These are phyloP conservation scores for Hucho hucho DNA, from an alignment of 2,113 vertebrate species.

Conservation along the genomic window DNA sequence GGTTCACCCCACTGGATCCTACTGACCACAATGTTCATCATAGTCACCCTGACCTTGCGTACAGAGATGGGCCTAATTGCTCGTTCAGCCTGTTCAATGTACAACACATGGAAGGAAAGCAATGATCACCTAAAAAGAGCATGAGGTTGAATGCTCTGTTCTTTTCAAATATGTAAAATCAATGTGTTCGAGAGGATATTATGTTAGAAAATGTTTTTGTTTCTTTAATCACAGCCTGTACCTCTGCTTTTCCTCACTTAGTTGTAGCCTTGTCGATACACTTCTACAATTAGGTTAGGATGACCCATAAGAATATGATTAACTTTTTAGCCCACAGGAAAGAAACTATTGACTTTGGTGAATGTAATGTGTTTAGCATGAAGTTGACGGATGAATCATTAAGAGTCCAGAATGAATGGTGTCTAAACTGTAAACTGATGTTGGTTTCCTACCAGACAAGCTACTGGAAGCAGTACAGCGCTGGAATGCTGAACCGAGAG, in stretches of 20 bases:
- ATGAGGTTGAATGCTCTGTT: neutral
- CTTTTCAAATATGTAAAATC: neutral
- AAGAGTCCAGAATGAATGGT: neutral
- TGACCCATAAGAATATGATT: neutral
- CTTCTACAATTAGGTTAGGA: constrained; percentile 1
- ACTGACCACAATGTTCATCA: neutral
- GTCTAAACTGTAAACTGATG: neutral
- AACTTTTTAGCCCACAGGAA: constrained; percentile 32
- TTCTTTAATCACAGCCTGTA: constrained; percentile 15
- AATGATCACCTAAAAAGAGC: neutral
- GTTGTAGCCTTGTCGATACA: constrained; percentile 33
- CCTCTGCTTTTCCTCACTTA: constrained; percentile 57
- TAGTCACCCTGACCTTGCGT: neutral
- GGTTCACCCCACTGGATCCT: neutral
- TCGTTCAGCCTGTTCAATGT: neutral
- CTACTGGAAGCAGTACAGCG: constrained; percentile 47
- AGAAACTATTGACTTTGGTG: constrained; percentile 42
- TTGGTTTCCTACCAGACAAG: constrained; percentile 26
- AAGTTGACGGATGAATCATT: neutral
- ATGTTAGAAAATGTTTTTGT: constrained; percentile 25
- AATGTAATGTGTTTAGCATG: neutral
- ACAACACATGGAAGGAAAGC: neutral
- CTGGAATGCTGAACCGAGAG: constrained; percentile 41
- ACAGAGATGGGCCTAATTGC: neutral
- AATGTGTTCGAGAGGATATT: constrained; percentile 22